Evolutionary conservation across 1,140 invertebrate species (phyloP), one percentile per base, ranked within the genome.

Genomic region (Euura saliciscinereae): DNA sequence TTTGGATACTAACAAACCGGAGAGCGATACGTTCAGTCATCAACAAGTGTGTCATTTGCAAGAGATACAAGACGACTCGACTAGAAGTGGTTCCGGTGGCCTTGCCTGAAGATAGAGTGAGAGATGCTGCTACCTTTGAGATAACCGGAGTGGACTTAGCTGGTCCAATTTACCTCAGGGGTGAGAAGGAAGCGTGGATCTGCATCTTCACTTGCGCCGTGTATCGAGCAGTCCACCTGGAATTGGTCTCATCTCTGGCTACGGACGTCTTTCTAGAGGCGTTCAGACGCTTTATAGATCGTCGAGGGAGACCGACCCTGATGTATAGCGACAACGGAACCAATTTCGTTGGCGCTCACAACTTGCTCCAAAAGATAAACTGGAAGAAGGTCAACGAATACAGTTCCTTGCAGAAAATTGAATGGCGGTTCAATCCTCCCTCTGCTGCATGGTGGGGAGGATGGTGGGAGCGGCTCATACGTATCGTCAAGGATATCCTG

Each of bases 351-450:
- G 74, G 72, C 8, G 74, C 74, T 1, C 42, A 70, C n/a, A 43
- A 46, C 13, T 69, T 71, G 44, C 43, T n/a, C n/a, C n/a, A n/a
- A n/a, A n/a, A n/a, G n/a, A n/a, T n/a, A n/a, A n/a, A n/a, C n/a
- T n/a, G n/a, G n/a, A n/a, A 28, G 66, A 13, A 66, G 2, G 45
- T 75, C 6, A 69, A 45, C 0, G n/a, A 11, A 69, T 10, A 69
- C 45, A n/a, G 42, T 65, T 42, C 2, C 67, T 1, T 46, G 59
- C n/a, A 2, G 10, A 11, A 68, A 0, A 71, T 73, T 4, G 68
- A 78, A 6, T 87, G 83, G 82, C 70, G 78, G 2, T 87, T 83
- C 71, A 86, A 82, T 28, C 82, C 85, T 2, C 86, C 85, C 2
- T 65, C 68, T n/a, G 77, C 79, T 0, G 82, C 84, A 0, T 80